phyloP scores from a whole-genome alignment of 2,888 invertebrate genomes.

The Harpagoxenus sublaevis region DNA sequence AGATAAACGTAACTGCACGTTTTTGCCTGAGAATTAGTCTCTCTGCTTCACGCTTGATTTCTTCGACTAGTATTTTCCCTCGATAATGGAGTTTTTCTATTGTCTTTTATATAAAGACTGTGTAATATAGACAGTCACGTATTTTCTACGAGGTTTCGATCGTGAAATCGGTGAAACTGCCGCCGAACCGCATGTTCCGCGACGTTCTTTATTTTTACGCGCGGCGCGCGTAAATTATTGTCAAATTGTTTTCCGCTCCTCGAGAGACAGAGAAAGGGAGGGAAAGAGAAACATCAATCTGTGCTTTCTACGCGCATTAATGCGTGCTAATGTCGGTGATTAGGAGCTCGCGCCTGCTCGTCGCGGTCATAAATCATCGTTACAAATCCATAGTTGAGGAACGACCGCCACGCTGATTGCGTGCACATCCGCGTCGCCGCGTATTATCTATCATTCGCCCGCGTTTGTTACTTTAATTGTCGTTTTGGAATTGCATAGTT shows the following conservation, averaged over 20 bases:
- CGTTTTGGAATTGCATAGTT: conserved; percentile 70
- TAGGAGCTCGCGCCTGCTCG: conserved; percentile 64
- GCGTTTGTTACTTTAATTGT: conserved; percentile 77
- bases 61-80: not conserved
- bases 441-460: conserved; percentile 52
- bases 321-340: conserved; percentile 65
- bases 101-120: conserved; percentile 3
- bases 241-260: conserved; percentile 23
- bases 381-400: conserved; percentile 76
- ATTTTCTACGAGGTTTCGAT: not conserved
- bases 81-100: not conserved
- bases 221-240: conserved; percentile 27
- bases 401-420: conserved; percentile 58
- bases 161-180: not conserved
- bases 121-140: not conserved
- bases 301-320: conserved; percentile 54
- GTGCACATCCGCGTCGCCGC: conserved; percentile 48
- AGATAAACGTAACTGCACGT: not conserved
- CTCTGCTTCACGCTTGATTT: conserved; percentile 33
- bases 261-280: not conserved
- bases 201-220: not conserved
- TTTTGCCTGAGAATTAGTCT: conserved; percentile 16
- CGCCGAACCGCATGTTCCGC: not conserved
- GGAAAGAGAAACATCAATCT: conserved; percentile 12
- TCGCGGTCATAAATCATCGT: conserved; percentile 75